These are phyloP conservation scores for Drosophila gaucha DNA, from an alignment of 2,888 invertebrate genomes.

Conservation along the genomic window DNA sequence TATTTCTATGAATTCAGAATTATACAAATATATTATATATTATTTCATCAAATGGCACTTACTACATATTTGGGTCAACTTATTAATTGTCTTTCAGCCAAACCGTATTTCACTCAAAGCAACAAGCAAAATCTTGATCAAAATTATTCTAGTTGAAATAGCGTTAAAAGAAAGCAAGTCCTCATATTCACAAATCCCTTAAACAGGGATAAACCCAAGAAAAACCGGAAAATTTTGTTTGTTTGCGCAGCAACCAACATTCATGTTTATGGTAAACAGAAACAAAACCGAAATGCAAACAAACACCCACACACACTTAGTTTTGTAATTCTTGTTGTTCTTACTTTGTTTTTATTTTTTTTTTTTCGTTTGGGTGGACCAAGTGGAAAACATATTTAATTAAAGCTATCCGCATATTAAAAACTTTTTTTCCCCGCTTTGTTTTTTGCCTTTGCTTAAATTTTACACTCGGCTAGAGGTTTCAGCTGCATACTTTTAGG, in stretches of 20 bases:
- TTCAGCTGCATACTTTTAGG: conserved; percentile 53
- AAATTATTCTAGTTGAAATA: background rate
- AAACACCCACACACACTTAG: conserved; percentile 16
- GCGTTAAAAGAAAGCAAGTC: background rate
- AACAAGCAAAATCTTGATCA: background rate
- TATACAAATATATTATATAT: too few relatives aligned
- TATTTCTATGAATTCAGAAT: too few relatives aligned
- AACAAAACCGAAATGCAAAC: conserved; percentile 45
- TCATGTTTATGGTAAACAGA: conserved; percentile 54
- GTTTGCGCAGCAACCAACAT: conserved; percentile 62
- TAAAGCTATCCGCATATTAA: conserved; percentile 81
- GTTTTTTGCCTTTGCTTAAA: conserved; percentile 51
- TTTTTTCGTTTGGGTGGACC: conserved; percentile 58
- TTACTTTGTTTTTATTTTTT: conserved; percentile 20
- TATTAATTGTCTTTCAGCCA: too few relatives aligned
- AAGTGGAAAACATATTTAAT: conserved; percentile 80
- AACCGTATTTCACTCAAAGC: background rate
- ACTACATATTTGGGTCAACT: background rate
- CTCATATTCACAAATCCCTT: conserved; percentile 3
- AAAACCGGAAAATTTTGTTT: conserved; percentile 35
- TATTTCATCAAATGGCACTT: too few relatives aligned
- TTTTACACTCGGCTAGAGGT: conserved; percentile 69
- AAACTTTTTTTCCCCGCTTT: conserved; percentile 58
- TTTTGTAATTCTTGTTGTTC: conserved; percentile 33
- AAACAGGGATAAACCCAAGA: conserved; percentile 17